Evolutionary conservation across 2,797 vertebrate species (phyloP), one percentile per base, ranked within the genome.

Genomic region (Tapirus indicus): DNA sequence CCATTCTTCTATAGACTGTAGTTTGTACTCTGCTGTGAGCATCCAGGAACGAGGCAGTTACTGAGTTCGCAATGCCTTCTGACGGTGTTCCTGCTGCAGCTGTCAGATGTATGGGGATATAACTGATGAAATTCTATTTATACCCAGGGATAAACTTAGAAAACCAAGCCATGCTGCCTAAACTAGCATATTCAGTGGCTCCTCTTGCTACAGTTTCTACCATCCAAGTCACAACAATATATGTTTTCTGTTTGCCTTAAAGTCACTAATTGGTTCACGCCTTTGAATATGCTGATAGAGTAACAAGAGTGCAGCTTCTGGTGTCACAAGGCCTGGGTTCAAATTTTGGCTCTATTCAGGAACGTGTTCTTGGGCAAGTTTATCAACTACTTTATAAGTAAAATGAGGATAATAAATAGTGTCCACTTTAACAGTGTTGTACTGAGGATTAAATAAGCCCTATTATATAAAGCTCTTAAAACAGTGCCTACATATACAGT

Each of bases 111-210:
- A 84, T 52, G 93, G 87, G 97, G 98, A 97, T 56, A 5, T 95
- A 96, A 98, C 94, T 94, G 96, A 98, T 78, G 68, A 96, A 90
- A 95, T 94, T 90, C 10, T 89, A 98, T 98, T 98, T 98, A 97
- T 93, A 98, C 96, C 79, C 86, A 14, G 74, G 86, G 74, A 91
- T 97, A 98, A 97, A 98, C 49, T 71, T 96, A 72, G 66, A 97
- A 98, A 98, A 96, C 94, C 92, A 93, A 94, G 72, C 62, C 32
- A 41, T 29, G 85, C 96, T 89, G 91, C 95, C 77, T 64, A 95
- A 74, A 52, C 97, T n/a, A 78, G 93, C 94, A 83, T 11, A 86
- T 10, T 97, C 93, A 94, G 96, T 97, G 97, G 97, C 58, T 98
- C 97, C 77, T 95, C 79, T 94, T 87, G 62, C 56, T 88, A 35